Evolutionary conservation across 1,140 invertebrate genomes (phyloP).

Genomic region (Xylocopa sonorina): DNA sequence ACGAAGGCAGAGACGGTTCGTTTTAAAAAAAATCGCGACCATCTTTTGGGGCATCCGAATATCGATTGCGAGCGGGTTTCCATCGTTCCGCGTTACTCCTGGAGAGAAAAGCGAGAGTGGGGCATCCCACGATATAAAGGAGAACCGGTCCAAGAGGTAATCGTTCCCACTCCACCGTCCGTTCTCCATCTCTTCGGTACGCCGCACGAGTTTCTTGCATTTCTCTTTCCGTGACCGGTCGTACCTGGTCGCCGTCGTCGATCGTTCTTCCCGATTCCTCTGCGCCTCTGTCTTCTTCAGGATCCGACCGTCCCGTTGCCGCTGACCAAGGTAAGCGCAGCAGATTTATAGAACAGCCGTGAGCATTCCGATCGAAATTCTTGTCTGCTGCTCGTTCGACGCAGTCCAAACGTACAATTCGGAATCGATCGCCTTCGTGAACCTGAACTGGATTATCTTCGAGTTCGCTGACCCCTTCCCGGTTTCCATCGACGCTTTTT

Average conservation of each 20-base stretch:
- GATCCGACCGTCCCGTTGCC: background rate
- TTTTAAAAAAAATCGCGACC: background rate
- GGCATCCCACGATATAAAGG: slow-evolving; percentile 69
- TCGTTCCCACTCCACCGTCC: slow-evolving; percentile 67
- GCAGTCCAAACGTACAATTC: too few species aligned
- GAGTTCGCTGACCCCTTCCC: background rate
- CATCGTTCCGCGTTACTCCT: slow-evolving; percentile 1
- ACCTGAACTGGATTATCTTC: background rate
- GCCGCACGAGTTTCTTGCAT: slow-evolving; percentile 42
- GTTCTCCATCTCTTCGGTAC: slow-evolving; percentile 64
- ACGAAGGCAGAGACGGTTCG: too few species aligned
- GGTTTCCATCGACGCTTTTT: background rate
- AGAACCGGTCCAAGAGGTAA: slow-evolving; percentile 75
- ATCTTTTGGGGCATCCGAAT: background rate
- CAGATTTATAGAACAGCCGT: background rate
- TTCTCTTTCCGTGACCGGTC: slow-evolving; percentile 53
- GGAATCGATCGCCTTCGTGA: too few species aligned
- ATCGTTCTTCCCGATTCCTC: slow-evolving; percentile 28
- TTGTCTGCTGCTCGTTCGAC: too few species aligned
- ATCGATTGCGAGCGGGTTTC: slow-evolving; percentile 26
- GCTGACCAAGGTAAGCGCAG: slow-evolving; percentile 43
- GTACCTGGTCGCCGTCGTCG: slow-evolving; percentile 32
- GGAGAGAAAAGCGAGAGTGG: slow-evolving; percentile 63
- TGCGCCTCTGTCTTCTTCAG: background rate
- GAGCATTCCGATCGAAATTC: too few species aligned